A percentile compares a stretch with the other conserved stretches of the same genome.
phyloP scores from a whole-genome alignment of 2,113 vertebrate genomes.

The Forbesichthys agassizii region DNA sequence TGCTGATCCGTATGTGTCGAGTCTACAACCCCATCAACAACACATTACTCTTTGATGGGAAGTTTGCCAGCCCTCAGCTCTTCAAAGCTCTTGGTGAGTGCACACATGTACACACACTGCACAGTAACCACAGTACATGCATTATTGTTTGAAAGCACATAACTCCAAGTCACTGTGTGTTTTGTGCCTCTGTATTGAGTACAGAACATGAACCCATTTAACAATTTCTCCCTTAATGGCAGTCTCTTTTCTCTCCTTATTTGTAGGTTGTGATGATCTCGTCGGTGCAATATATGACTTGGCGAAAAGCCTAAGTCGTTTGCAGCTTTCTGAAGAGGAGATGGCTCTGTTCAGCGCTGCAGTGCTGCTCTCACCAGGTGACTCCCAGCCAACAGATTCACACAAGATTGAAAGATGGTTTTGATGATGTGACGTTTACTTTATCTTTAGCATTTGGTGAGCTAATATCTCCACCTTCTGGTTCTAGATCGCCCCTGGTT shows the following conservation, averaged over 20 bases:
- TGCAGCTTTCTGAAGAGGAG: constrained; percentile 87
- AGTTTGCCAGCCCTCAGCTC: constrained; percentile 81
- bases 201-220: not conserved
- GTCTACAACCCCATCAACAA: constrained; percentile 88
- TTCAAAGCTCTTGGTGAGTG: constrained; percentile 89
- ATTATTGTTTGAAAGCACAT: not conserved
- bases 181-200: not conserved
- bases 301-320: constrained; percentile 81
- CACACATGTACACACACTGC: not conserved
- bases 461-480: not conserved
- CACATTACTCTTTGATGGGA: constrained; percentile 87
- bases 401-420: not conserved
- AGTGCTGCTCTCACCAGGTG: constrained; percentile 87
- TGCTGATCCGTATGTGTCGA: constrained; percentile 88
- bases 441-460: not conserved
- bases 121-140: not conserved
- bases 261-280: constrained; percentile 87
- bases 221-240: not conserved
- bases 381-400: not conserved
- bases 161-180: not conserved
- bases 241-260: not conserved
- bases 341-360: constrained; percentile 87
- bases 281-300: constrained; percentile 83
- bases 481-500: constrained; percentile 84
- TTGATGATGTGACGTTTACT: not conserved